Percentiles rank a stretch among this genome's conserved stretches.
phyloP scores from a whole-genome alignment of 1,140 invertebrate genomes.

The Zaprionus ghesquierei region DNA sequence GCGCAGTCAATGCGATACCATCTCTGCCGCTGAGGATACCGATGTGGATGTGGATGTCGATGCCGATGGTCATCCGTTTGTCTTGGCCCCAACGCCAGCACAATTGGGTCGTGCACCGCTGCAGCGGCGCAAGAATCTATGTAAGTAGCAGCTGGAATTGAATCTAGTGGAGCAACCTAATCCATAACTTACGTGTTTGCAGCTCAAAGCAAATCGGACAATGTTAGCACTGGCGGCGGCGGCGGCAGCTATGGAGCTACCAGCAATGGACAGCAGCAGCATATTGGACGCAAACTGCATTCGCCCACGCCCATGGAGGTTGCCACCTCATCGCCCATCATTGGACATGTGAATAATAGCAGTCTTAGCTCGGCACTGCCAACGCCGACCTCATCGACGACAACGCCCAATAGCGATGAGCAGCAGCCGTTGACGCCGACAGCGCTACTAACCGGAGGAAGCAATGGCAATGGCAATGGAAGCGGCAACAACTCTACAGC shows the following conservation, averaged over 20 bases:
- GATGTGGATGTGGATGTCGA: slow-evolving; percentile 82
- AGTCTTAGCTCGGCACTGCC: slow-evolving; percentile 77
- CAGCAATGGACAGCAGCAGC: slow-evolving; percentile 65
- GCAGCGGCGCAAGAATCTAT: slow-evolving; percentile 85
- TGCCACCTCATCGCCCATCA: slow-evolving; percentile 59
- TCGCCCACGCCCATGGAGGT: slow-evolving; percentile 64
- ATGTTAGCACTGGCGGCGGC: slow-evolving; percentile 22
- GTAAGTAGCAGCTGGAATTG: slow-evolving; percentile 42
- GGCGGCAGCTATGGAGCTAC: slow-evolving; percentile 24
- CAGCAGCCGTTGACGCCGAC: slow-evolving; percentile 83
- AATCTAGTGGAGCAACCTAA: not conserved
- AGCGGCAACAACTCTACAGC: slow-evolving; percentile 55
- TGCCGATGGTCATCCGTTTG: slow-evolving; percentile 86
- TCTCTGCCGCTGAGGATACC: slow-evolving; percentile 15
- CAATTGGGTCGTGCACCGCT: slow-evolving; percentile 94
- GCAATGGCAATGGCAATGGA: slow-evolving; percentile 1
- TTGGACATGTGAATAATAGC: slow-evolving; percentile 71
- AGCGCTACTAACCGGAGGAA: not conserved
- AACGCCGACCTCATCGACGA: slow-evolving; percentile 82
- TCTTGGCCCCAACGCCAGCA: slow-evolving; percentile 95
- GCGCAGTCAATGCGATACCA: slow-evolving; percentile 26
- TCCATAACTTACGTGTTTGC: not conserved
- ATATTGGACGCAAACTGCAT: slow-evolving; percentile 65
- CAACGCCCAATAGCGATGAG: slow-evolving; percentile 83
- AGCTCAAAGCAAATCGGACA: slow-evolving; percentile 74